Percentiles rank a stretch among this genome's conserved stretches.
phyloP scores from a whole-genome alignment of 2,797 vertebrate genomes.

The Tinamus major region DNA sequence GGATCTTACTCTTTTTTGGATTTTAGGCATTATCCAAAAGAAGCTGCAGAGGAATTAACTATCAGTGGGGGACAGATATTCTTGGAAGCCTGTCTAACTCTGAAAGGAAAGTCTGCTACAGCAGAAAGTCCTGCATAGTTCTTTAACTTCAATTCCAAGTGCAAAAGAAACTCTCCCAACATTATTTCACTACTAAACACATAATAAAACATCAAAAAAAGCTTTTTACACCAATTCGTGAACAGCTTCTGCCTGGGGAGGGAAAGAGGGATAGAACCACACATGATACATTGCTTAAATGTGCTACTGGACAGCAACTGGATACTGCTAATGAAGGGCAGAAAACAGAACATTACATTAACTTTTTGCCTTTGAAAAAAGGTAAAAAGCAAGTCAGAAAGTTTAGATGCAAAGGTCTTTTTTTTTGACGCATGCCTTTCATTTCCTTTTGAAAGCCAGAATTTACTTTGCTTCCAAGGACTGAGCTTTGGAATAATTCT shows the following conservation, averaged over 20 bases:
- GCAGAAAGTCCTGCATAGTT: neutral
- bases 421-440: neutral
- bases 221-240: neutral
- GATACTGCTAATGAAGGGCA: constrained; percentile 1
- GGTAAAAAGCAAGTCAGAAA: neutral
- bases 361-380: neutral
- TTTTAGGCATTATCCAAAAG: neutral
- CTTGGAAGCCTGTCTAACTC: neutral
- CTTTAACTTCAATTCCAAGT: neutral
- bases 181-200: constrained; percentile 24
- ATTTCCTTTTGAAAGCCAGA: neutral
- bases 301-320: neutral
- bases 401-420: neutral
- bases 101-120: neutral
- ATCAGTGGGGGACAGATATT: neutral
- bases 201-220: constrained; percentile 44
- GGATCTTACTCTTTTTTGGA: neutral
- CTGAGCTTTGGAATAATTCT: neutral
- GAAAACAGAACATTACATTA: neutral
- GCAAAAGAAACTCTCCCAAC: neutral
- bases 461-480: neutral
- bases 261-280: neutral
- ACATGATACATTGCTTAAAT: neutral
- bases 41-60: neutral
- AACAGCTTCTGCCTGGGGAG: neutral